Percentiles rank a stretch among this genome's conserved stretches.
phyloP scores from a whole-genome alignment of 2,113 vertebrate genomes.

The Puma concolor region DNA sequence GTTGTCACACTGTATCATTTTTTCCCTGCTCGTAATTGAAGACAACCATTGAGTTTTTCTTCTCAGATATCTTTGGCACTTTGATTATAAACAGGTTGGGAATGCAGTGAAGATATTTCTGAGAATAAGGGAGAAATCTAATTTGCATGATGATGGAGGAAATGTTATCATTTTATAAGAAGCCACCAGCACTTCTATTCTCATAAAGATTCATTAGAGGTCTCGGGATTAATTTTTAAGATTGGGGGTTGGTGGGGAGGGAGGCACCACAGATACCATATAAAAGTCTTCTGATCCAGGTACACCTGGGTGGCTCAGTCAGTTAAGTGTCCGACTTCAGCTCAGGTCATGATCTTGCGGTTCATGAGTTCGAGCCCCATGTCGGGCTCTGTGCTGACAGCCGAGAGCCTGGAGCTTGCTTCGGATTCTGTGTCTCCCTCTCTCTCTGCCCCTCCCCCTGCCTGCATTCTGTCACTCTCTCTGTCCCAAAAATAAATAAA shows the following conservation, averaged over 20 bases:
- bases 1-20: not conserved
- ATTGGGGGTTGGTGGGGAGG: not conserved
- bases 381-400: too few species aligned
- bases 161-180: not conserved
- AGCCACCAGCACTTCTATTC: not conserved
- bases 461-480: too few species aligned
- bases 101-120: not conserved
- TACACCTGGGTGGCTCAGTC: too few species aligned
- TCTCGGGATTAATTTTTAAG: not conserved
- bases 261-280: not conserved
- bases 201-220: not conserved
- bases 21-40: not conserved
- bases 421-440: too few species aligned
- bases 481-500: too few species aligned
- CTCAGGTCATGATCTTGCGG: too few species aligned
- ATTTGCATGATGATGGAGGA: not conserved
- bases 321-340: too few species aligned
- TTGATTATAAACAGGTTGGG: not conserved
- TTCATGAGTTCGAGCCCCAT: too few species aligned
- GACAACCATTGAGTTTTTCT: not conserved
- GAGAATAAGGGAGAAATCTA: not conserved
- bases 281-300: not conserved
- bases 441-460: too few species aligned
- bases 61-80: not conserved
- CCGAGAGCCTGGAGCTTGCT: too few species aligned